Evolutionary conservation across 1,140 invertebrate genomes (phyloP).

Genomic region (Drosophila leontia): DNA sequence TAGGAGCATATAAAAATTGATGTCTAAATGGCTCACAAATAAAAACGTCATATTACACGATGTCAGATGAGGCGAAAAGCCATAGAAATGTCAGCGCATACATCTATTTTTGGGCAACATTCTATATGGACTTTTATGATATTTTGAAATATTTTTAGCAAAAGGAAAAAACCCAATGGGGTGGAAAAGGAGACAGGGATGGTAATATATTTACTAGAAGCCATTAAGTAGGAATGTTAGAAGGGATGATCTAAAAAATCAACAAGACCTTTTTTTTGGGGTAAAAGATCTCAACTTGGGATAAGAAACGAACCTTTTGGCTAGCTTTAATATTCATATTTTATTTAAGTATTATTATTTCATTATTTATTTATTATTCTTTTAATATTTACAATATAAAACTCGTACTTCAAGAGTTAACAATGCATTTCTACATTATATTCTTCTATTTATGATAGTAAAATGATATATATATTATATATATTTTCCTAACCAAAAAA

Average conservation of each 20-base stretch:
- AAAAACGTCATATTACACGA: conserved; percentile 12
- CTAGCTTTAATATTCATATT: not conserved
- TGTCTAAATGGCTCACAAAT: conserved; percentile 28
- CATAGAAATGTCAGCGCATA: conserved; percentile 27
- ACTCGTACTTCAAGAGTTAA: not conserved
- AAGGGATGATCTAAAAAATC: conserved; percentile 12
- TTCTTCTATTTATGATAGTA: no score
- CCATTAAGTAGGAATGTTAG: not conserved
- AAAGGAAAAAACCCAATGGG: conserved; percentile 28
- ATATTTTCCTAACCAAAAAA: not conserved
- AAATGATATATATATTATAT: not conserved
- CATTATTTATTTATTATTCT: no score
- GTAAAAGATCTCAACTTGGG: not conserved
- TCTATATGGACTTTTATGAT: not conserved
- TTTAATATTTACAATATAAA: not conserved
- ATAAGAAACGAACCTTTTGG: not conserved
- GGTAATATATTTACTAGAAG: conserved; percentile 15
- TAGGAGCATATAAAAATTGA: conserved; percentile 11
- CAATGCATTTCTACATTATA: not conserved
- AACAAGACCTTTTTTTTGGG: not conserved
- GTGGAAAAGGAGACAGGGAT: conserved; percentile 30
- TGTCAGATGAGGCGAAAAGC: not conserved
- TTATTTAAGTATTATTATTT: no score
- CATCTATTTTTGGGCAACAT: conserved; percentile 32
- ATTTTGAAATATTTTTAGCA: conserved; percentile 23